Conservation (phyloP, 2,797 vertebrate genomes). For the Darevskia mixta region DNA sequence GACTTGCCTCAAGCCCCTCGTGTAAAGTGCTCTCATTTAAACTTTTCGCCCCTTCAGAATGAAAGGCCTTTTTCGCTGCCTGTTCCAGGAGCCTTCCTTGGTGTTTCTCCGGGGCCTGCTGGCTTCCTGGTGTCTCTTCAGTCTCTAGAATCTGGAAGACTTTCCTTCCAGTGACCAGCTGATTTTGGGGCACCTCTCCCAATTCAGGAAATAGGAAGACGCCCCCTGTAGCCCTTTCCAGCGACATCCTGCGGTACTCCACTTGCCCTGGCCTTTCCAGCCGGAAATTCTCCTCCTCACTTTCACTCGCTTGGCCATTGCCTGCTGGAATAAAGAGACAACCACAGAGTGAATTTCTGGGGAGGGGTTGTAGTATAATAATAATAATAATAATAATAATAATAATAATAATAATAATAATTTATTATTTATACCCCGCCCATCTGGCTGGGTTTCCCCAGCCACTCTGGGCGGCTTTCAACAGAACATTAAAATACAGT, state of each 20-base stretch:
- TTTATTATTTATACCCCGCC: too few relatives aligned
- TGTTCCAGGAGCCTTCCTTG: neutral
- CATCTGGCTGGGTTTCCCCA: too few relatives aligned
- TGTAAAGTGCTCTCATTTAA: neutral
- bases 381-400: too few relatives aligned
- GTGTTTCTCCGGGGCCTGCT: neutral
- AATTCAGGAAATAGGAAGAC: neutral
- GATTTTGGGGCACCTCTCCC: neutral
- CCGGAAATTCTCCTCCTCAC: neutral
- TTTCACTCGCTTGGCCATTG: neutral
- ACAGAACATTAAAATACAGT: too few relatives aligned
- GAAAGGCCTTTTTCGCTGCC: neutral
- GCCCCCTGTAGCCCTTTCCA: neutral
- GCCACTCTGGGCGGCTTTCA: too few relatives aligned
- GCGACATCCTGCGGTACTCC: neutral
- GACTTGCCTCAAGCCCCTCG: neutral
- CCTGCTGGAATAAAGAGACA: slow-evolving; percentile 1
- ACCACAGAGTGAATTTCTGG: neutral
- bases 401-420: too few relatives aligned
- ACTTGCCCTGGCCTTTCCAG: neutral
- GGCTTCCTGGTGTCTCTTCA: neutral
- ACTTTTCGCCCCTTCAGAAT: neutral
- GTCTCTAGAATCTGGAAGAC: neutral
- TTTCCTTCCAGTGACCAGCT: too few relatives aligned
- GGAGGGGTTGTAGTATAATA: too few relatives aligned